Base-by-base conservation (phyloP, 2,113 vertebrate genomes). In the Hemicordylus capensis region DNA sequence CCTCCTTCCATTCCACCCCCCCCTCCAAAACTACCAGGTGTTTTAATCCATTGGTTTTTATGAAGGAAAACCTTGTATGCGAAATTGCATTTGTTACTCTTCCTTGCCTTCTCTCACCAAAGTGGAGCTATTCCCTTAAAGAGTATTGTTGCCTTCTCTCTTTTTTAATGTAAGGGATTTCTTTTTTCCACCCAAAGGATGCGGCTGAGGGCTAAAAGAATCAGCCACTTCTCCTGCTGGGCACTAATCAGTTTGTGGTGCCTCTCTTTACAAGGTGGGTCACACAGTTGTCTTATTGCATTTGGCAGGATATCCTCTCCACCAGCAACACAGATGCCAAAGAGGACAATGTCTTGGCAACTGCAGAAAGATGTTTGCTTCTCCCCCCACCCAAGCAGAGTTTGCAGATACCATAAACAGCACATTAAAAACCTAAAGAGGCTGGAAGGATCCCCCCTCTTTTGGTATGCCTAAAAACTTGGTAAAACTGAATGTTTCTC, bases 1-100 rank as follows among this genome's bases (percentile, higher is more conserved):
- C 19, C 34, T 28, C 20, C 67, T 7, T 14, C 28, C 61, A 94
- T 94, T 90, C 84, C 89, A 89, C 87, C 89, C 86, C 89, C 22
- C 79, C 7, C 95, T 97, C 96, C 96, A 97, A 96, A 95, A 92
- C 89, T 88, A 96, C 96, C 97, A 98, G 97, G 97, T 98, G 97
- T 95, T 95, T 96, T 97, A 96, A 98, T 97, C 96, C 95, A 83
- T 92, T 93, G 92, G 92, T 22, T 92, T 95, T 96, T 92, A 96
- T 96, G 93, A 96, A 96, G 94, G 93, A 93, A 94, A 90, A 90
- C 94, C 94, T 93, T 93, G 95, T 95, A 90, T 94, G 90, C 78
- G 86, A 81, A 86, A 85, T 77, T 87, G 81, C 95, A 95, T 95
- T 94, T 96, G 95, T 94, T 95, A 88, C 94, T 94, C 94, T 94